These are phyloP conservation scores for Cladopsammia gracilis DNA, from an alignment of 64 coral and sea anemone genomes.

Conservation along the genomic window DNA sequence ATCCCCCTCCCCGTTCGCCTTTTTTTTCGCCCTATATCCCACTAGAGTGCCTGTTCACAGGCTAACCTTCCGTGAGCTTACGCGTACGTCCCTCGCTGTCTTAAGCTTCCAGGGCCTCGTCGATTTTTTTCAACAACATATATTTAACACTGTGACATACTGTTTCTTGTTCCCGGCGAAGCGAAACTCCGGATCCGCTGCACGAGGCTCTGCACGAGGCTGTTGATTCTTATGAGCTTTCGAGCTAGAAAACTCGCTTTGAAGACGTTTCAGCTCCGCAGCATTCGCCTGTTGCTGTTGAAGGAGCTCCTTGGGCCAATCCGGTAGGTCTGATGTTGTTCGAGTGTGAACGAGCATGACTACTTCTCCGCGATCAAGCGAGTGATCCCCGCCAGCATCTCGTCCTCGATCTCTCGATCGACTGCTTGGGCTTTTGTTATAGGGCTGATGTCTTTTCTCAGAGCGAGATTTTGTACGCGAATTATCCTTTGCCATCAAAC, in stretches of 20 bases:
- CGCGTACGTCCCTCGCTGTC: not conserved
- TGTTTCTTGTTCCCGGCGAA: not conserved
- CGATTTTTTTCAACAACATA: not conserved
- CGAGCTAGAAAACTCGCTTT: not conserved
- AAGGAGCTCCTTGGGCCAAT: not conserved
- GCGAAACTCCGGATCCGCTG: not conserved
- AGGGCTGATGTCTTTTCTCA: not conserved
- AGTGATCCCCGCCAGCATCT: not conserved
- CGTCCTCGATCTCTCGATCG: not conserved
- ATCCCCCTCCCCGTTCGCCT: no score
- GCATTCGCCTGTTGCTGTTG: not conserved
- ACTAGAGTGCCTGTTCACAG: no score
- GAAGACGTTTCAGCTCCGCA: not conserved
- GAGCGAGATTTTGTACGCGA: not conserved
- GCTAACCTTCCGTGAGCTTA: not conserved
- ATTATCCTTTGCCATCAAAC: not conserved
- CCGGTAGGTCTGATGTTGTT: not conserved
- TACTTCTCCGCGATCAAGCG: not conserved
- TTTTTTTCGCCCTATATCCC: no score
- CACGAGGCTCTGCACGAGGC: not conserved
- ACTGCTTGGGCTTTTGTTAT: not conserved
- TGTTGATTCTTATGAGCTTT: not conserved
- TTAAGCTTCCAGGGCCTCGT: not conserved
- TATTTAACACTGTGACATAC: not conserved
- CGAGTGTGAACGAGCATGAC: not conserved